A percentile compares a stretch with the other conserved stretches of the same genome.
Evolutionary conservation across 2,113 vertebrate species (phyloP).

Genomic region (Rhizomys pruinosus): DNA sequence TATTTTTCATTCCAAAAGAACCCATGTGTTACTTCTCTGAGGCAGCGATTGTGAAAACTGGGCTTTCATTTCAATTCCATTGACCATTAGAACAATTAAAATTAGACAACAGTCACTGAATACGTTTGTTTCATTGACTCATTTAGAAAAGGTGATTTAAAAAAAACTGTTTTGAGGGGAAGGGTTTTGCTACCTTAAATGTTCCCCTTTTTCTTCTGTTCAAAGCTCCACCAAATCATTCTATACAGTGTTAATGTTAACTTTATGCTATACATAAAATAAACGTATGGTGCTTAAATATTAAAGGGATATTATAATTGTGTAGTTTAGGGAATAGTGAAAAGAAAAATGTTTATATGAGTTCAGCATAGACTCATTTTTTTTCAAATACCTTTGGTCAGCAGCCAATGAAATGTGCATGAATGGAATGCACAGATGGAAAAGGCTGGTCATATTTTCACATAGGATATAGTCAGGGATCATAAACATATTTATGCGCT

Average conservation of each 20-base stretch:
- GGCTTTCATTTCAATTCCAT: neutral
- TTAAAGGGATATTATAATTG: neutral
- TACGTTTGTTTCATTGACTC: no score
- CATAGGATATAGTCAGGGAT: neutral
- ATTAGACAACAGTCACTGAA: neutral
- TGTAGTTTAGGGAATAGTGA: neutral
- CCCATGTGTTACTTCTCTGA: neutral
- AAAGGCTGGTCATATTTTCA: neutral
- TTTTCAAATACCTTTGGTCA: neutral
- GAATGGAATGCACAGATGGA: neutral
- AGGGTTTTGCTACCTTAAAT: neutral
- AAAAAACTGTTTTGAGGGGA: neutral
- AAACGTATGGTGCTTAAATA: neutral
- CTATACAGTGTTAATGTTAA: neutral
- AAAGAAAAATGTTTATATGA: neutral
- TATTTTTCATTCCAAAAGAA: neutral
- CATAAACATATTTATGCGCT: neutral
- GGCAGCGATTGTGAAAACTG: no score
- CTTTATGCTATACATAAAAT: neutral
- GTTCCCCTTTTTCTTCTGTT: neutral
- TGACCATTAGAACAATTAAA: neutral
- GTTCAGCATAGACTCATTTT: neutral
- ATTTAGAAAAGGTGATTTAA: neutral
- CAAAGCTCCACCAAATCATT: neutral
- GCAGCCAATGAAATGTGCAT: neutral